Base-by-base conservation (phyloP, 2,797 vertebrate species). In the Distichodus sexfasciatus region DNA sequence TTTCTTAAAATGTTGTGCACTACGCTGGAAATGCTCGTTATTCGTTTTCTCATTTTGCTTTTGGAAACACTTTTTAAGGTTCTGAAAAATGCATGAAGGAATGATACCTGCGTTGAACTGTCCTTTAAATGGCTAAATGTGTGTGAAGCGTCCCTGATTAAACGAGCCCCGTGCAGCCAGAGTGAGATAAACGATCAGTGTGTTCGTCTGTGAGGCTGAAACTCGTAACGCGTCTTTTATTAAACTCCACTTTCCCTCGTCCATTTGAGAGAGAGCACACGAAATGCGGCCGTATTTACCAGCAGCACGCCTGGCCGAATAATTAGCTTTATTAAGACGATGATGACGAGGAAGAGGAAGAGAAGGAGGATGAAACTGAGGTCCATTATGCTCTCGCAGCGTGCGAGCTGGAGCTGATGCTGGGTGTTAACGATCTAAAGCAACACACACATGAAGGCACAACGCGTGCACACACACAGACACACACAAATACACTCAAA, bases 351-450 rank as follows among this genome's bases (percentile, higher is more conserved):
- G 46, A 59, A 43, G 55, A 60, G 38, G 54, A 59, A 43, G 55
- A 60, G 38, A 48, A 74, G 62, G 35, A 61, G 60, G 44, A 57
- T 40, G 40, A 57, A 71, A 62, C 58, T 73, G 48, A 71, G 71
- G 48, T 57, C 46, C 51, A 69, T 72, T 44, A 69, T 62, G 36
- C 66, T 74, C 61, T 60, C 66, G 50, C 68, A 7, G 54, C 1
- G 41, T 28, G 10, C 61, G 59, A 69, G 46, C 12, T 40, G 15
- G 26, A 38, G 54, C 29, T 47, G 43, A 68, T 3, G 26, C 47
- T 66, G 36, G 15, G 64, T 64, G 59, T 57, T 76, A 73, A 67
- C 67, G 74, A 79, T 72, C n/a, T 59, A 62, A 61, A 69, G 10
- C 24, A 26, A 43, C 51, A 24, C 46, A 15, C 24, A 9, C 5